Percentiles rank a stretch among this genome's conserved stretches.
Conservation (phyloP, 2,888 invertebrate species). For the Platerodrilus igneus region DNA sequence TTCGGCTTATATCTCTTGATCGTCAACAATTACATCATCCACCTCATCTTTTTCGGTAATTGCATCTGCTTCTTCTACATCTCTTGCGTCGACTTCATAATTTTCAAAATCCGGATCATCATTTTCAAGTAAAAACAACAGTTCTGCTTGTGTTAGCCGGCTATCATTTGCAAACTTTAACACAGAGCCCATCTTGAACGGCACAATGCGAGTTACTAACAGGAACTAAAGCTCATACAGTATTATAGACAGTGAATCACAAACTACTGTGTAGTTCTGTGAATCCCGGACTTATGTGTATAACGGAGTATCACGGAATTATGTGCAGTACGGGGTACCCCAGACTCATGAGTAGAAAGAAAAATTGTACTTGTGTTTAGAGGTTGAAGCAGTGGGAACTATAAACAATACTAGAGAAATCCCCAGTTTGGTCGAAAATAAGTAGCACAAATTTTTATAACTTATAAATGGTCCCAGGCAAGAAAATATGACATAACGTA, state of each 20-base stretch:
- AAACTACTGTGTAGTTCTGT: neutral
- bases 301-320: too few relatives aligned
- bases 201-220: slow-evolving; percentile 2
- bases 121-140: slow-evolving; percentile 3
- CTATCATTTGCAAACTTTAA: neutral
- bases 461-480: too few relatives aligned
- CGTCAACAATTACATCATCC: slow-evolving; percentile 3
- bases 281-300: neutral
- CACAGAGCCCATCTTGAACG: neutral
- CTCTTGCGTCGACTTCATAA: neutral
- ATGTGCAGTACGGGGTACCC: neutral
- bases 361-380: too few relatives aligned
- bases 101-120: slow-evolving; percentile 3
- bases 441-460: too few relatives aligned
- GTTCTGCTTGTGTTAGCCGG: neutral
- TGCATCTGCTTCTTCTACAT: slow-evolving; percentile 1
- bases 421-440: too few relatives aligned
- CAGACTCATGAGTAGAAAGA: too few relatives aligned
- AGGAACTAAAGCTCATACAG: too few relatives aligned
- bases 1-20: neutral
- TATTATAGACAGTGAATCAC: too few relatives aligned
- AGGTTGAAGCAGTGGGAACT: too few relatives aligned
- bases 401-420: too few relatives aligned
- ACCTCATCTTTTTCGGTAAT: slow-evolving; percentile 1
- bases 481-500: too few relatives aligned